phyloP scores from a whole-genome alignment of 1,140 invertebrate species.

The Caenorhabditis briggsae region DNA sequence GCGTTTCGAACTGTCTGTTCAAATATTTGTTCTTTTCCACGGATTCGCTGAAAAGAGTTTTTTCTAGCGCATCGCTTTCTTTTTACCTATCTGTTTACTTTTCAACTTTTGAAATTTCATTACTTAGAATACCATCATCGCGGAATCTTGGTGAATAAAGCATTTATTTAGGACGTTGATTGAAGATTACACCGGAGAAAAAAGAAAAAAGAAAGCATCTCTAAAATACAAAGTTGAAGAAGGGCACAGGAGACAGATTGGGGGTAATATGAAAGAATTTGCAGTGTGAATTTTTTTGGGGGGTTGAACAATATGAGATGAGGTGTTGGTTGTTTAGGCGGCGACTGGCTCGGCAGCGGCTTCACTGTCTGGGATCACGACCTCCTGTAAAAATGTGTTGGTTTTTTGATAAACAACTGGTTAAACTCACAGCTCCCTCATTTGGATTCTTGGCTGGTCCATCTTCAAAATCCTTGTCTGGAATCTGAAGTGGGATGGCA shows the following conservation, averaged over 20 bases:
- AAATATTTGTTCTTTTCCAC: slow-evolving; percentile 1
- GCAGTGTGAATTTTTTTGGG: slow-evolving; percentile 2
- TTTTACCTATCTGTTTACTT: slow-evolving; percentile 35
- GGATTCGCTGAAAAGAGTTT: background rate
- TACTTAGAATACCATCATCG: background rate
- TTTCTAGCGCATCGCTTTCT: background rate
- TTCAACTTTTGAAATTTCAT: background rate
- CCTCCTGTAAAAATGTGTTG: background rate
- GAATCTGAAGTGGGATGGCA: slow-evolving; percentile 64
- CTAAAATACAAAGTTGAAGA: slow-evolving; percentile 52
- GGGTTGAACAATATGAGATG: background rate
- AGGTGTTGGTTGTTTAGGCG: background rate
- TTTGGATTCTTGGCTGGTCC: slow-evolving; percentile 49
- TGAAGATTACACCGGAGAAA: slow-evolving; percentile 30
- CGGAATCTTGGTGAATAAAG: slow-evolving; percentile 16
- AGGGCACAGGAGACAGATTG: background rate
- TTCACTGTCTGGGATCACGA: slow-evolving; percentile 58
- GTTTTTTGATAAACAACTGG: background rate
- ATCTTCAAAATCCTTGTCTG: slow-evolving; percentile 64
- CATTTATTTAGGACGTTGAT: slow-evolving; percentile 28
- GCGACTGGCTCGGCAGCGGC: slow-evolving; percentile 48
- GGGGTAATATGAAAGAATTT: slow-evolving; percentile 19
- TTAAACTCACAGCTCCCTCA: slow-evolving; percentile 25
- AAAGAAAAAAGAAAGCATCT: background rate
- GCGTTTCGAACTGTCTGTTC: slow-evolving; percentile 39